phyloP scores from a whole-genome alignment of 2,888 invertebrate species.

The Xanthorhoe designata region DNA sequence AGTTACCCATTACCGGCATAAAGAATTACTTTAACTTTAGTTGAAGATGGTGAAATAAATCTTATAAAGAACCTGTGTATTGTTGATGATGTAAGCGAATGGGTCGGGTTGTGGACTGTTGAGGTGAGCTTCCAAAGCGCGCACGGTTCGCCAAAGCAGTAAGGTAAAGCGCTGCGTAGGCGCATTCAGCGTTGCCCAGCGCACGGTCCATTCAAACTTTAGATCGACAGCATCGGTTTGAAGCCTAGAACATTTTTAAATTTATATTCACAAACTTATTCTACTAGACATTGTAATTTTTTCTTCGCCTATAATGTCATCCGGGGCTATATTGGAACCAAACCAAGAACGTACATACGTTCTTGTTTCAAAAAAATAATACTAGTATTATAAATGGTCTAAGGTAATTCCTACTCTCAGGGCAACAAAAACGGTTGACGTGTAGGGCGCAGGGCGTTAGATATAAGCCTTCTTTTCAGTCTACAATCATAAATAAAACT shows the following conservation, averaged over 20 bases:
- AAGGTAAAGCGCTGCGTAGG: conserved; percentile 62
- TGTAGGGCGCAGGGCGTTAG: neutral
- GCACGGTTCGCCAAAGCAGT: conserved; percentile 59
- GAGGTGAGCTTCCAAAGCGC: conserved; percentile 59
- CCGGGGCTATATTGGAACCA: neutral
- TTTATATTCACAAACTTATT: too few species aligned
- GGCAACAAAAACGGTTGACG: too few species aligned
- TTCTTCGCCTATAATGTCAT: neutral
- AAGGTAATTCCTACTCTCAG: too few species aligned
- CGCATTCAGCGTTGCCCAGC: conserved; percentile 55
- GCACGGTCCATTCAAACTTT: conserved; percentile 56
- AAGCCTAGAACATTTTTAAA: conserved; percentile 44
- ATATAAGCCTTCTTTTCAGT: too few species aligned
- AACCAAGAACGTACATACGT: too few species aligned
- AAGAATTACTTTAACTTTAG: too few species aligned
- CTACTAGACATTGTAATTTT: neutral
- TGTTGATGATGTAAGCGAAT: conserved; percentile 61
- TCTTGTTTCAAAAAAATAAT: too few species aligned
- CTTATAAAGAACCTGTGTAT: conserved; percentile 43
- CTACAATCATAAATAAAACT: neutral
- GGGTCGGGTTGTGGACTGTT: conserved; percentile 58
- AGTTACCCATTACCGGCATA: too few species aligned
- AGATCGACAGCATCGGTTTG: conserved; percentile 49
- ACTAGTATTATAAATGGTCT: too few species aligned
- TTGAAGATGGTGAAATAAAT: neutral